Conservation (phyloP, 2,888 invertebrate genomes). For the Parochlus steinenii region DNA sequence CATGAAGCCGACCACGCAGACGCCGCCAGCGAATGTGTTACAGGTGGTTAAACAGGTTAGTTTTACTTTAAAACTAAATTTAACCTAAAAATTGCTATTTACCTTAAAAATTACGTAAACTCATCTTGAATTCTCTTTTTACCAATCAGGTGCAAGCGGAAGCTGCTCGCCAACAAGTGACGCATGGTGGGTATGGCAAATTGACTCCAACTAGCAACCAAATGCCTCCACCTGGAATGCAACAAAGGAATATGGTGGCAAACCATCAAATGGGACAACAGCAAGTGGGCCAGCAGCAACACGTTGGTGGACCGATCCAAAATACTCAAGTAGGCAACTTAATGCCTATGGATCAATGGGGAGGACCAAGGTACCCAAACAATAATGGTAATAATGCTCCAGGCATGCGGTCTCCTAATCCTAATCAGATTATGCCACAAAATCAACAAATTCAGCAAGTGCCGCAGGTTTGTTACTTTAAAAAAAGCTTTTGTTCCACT, state of each 20-base stretch:
- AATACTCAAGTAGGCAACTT: slow-evolving; percentile 36
- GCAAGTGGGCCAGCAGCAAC: slow-evolving; percentile 29
- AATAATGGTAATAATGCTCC: slow-evolving; percentile 27
- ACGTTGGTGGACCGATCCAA: slow-evolving; percentile 19
- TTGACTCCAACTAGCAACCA: slow-evolving; percentile 37
- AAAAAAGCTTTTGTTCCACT: slow-evolving; percentile 16
- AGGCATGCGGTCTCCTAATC: slow-evolving; percentile 32
- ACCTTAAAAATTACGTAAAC: not conserved
- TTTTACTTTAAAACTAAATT: slow-evolving; percentile 2
- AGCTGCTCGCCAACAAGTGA: slow-evolving; percentile 75
- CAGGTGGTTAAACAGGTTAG: slow-evolving; percentile 60
- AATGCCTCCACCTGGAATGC: slow-evolving; percentile 34
- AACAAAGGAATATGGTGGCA: slow-evolving; percentile 19
- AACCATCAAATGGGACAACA: slow-evolving; percentile 21
- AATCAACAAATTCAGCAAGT: slow-evolving; percentile 25
- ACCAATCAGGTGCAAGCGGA: slow-evolving; percentile 65
- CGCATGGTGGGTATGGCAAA: slow-evolving; percentile 61
- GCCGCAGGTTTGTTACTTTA: slow-evolving; percentile 19
- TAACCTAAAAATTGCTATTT: not conserved
- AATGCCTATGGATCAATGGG: slow-evolving; percentile 39
- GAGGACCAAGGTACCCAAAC: slow-evolving; percentile 28
- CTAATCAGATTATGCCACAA: slow-evolving; percentile 32
- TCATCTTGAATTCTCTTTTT: not conserved
- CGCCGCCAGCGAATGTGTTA: slow-evolving; percentile 64
- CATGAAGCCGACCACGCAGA: slow-evolving; percentile 50